Conservation (phyloP, 2,888 invertebrate species). For the Lasius fuliginosus region DNA sequence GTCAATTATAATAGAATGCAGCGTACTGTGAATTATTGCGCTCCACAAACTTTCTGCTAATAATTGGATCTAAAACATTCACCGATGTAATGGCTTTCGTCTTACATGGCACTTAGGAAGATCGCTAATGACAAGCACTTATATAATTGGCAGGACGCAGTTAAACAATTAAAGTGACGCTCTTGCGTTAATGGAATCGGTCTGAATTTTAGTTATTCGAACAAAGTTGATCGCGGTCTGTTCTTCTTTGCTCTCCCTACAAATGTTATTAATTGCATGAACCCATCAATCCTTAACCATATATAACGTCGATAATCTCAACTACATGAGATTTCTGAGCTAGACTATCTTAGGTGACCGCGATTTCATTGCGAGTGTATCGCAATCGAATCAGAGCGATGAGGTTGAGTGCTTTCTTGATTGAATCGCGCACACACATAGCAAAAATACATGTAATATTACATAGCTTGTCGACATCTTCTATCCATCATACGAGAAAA, state of each 20-base stretch:
- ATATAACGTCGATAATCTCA: background rate
- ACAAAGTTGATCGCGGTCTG: background rate
- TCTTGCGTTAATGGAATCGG: constrained; percentile 20
- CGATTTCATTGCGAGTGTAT: constrained; percentile 24
- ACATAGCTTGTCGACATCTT: background rate
- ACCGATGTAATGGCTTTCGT: constrained; percentile 7
- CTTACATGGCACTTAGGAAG: constrained; percentile 44
- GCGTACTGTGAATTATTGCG: constrained; percentile 30
- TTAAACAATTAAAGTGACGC: constrained; percentile 55
- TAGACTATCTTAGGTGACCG: background rate
- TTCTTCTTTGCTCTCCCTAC: background rate
- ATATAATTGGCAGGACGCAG: constrained; percentile 40
- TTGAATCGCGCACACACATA: constrained; percentile 4
- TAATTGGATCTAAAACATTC: constrained; percentile 44
- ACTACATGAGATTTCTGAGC: background rate
- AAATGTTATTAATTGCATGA: constrained; percentile 9
- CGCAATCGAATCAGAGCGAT: constrained; percentile 11
- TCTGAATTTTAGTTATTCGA: constrained; percentile 9
- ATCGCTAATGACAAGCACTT: constrained; percentile 53
- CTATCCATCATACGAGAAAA: background rate
- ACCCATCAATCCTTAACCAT: background rate
- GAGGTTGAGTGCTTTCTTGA: constrained; percentile 40
- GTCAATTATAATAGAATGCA: constrained; percentile 24
- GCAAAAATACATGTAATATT: constrained; percentile 21
- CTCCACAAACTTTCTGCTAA: constrained; percentile 34